Evolutionary conservation across 1,140 invertebrate species (phyloP).

Genomic region (Drosophila tristis): DNA sequence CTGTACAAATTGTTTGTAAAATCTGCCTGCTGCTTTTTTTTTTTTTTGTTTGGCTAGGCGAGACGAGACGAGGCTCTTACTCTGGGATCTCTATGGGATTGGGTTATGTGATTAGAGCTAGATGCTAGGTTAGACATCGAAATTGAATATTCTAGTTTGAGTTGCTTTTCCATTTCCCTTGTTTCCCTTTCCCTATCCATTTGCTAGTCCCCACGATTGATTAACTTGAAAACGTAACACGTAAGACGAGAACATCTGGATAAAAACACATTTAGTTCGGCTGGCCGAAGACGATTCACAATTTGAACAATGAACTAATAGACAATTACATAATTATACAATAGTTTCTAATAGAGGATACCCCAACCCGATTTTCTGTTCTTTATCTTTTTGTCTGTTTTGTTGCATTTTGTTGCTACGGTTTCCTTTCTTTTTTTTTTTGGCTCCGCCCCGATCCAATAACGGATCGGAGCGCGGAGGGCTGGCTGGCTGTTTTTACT

Average conservation of each 20-base stretch:
- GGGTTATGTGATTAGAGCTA: slow-evolving; percentile 5
- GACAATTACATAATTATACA: slow-evolving; percentile 68
- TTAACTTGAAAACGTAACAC: slow-evolving; percentile 47
- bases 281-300: slow-evolving; percentile 37
- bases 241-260: slow-evolving; percentile 19
- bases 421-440: slow-evolving; percentile 3
- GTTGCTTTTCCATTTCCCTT: slow-evolving; percentile 22
- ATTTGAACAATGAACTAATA: slow-evolving; percentile 71
- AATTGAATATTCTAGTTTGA: slow-evolving; percentile 34
- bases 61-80: background rate
- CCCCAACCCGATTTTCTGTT: slow-evolving; percentile 63
- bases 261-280: slow-evolving; percentile 42
- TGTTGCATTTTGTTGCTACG: slow-evolving; percentile 7
- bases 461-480: slow-evolving; percentile 53
- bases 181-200: slow-evolving; percentile 10
- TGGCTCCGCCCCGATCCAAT: slow-evolving; percentile 64
- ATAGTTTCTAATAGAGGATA: slow-evolving; percentile 68
- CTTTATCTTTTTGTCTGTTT: background rate
- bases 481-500: slow-evolving; percentile 51
- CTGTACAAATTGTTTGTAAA: slow-evolving; percentile 28
- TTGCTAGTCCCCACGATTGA: slow-evolving; percentile 53
- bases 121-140: slow-evolving; percentile 42
- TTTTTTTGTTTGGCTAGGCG: too few relatives aligned
- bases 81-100: background rate
- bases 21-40: background rate